Conservation (phyloP, 1,140 invertebrate genomes). For the Neodiprion pinetum region DNA sequence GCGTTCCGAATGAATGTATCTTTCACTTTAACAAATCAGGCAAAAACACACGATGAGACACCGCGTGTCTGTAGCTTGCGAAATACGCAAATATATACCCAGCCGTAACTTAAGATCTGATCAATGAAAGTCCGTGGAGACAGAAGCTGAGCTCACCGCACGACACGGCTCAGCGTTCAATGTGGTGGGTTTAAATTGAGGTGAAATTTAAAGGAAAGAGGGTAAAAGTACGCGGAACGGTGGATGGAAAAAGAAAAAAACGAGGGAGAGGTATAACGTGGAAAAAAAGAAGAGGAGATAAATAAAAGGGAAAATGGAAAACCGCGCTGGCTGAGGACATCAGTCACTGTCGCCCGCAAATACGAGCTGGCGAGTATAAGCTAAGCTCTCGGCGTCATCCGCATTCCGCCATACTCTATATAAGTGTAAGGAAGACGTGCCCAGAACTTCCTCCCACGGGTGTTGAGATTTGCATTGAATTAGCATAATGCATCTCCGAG, state of each 20-base stretch:
- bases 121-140: too few species aligned
- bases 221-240: too few species aligned
- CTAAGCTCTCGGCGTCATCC: not conserved
- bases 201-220: not conserved
- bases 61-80: too few species aligned
- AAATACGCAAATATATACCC: too few species aligned
- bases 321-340: not conserved
- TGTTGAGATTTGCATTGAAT: constrained; percentile 47
- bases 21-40: too few species aligned
- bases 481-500: constrained; percentile 44
- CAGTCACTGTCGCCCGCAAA: constrained; percentile 1
- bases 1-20: too few species aligned
- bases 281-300: too few species aligned
- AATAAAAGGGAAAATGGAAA: too few species aligned
- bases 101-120: too few species aligned
- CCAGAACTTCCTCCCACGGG: constrained; percentile 22
- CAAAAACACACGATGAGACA: too few species aligned
- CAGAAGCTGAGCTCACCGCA: too few species aligned
- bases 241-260: not conserved
- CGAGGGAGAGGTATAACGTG: not conserved
- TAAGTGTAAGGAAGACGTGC: constrained; percentile 15
- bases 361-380: not conserved
- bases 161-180: not conserved
- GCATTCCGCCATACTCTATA: not conserved
- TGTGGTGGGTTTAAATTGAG: not conserved